phyloP scores from a whole-genome alignment of 1,140 invertebrate genomes.

The Bathynomus jamesi region DNA sequence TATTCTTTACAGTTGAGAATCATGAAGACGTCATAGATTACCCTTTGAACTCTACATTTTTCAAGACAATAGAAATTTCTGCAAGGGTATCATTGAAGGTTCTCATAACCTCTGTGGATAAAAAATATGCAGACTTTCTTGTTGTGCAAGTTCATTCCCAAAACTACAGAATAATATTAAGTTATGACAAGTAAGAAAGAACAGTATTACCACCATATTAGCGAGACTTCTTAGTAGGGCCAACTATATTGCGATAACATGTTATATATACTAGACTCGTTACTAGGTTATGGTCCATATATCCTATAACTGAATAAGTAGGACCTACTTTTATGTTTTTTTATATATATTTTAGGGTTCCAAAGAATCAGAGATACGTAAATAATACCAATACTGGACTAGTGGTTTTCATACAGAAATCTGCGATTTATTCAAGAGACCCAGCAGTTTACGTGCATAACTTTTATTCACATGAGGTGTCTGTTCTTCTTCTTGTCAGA shows the following conservation, averaged over 20 bases:
- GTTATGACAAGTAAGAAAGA: not conserved
- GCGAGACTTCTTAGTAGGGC: no score
- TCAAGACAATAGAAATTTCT: conserved; percentile 28
- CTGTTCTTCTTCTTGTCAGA: conserved; percentile 26
- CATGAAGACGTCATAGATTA: conserved; percentile 6
- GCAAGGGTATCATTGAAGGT: conserved; percentile 42
- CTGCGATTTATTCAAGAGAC: not conserved
- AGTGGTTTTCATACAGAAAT: conserved; percentile 40
- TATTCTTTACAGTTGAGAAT: conserved; percentile 5
- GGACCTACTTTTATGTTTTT: not conserved
- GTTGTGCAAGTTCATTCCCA: conserved; percentile 60
- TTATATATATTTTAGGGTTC: conserved; percentile 36
- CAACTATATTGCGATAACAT: no score
- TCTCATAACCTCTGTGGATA: conserved; percentile 46
- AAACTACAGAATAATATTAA: conserved; percentile 52
- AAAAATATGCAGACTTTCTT: conserved; percentile 49
- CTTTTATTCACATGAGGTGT: conserved; percentile 12
- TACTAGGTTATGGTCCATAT: not conserved
- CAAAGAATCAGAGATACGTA: conserved; percentile 40
- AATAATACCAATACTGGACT: conserved; percentile 58
- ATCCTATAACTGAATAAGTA: not conserved
- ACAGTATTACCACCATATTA: no score
- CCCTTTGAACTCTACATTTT: conserved; percentile 17
- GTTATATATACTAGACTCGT: no score
- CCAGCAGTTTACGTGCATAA: conserved; percentile 19